Evolutionary conservation across 2,888 invertebrate species (phyloP), one percentile per base, ranked within the genome.

Genomic region (Morpho helenor): DNA sequence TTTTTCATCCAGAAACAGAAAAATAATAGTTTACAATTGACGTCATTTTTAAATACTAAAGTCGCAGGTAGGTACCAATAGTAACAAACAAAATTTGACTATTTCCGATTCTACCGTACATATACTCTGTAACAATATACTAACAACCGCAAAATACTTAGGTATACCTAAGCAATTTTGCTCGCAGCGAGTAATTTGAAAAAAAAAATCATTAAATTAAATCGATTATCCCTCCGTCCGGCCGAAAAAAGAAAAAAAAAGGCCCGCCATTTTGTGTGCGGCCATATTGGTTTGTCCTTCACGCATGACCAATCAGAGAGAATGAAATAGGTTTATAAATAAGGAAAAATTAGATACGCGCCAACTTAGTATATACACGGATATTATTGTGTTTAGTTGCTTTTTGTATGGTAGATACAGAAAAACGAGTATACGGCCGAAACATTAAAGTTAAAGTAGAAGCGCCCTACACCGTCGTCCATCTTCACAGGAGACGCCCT

Each of bases 221-320:
- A 53, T 53, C 56, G 56, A 57, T 60, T 57, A 60, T 47, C 53
- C 40, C 16, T 23, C 50, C 53, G 60, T 56, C 42, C 60, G 60
- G 8, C 40, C 8, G 43, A 48, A 52, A 49, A 47, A 56, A 60
- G 31, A 41, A 50, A 43, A 53, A 49, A 52, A 56, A 39, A 22
- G 42, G 40, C 7, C 43, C 55, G 61, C 58, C 58, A 45, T 10
- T 45, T 45, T 45, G 7, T 45, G 3, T 22, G n/a, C 48, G 39
- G 48, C 54, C 54, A 63, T 63, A 55, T 55, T 39, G 55, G 55
- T 53, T 48, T 61, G 63, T 61, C 63, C 61, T 63, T 63, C 63
- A 63, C 59, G 56, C 55, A 53, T 46, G 55, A 63, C 66, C 66
- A 66, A 65, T 63, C 61, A 44, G 50, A 57, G 59, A 52, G 40